Evolutionary conservation across 2,113 vertebrate species (phyloP), one percentile per base, ranked within the genome.

Genomic region (Melanocharis versteri): DNA sequence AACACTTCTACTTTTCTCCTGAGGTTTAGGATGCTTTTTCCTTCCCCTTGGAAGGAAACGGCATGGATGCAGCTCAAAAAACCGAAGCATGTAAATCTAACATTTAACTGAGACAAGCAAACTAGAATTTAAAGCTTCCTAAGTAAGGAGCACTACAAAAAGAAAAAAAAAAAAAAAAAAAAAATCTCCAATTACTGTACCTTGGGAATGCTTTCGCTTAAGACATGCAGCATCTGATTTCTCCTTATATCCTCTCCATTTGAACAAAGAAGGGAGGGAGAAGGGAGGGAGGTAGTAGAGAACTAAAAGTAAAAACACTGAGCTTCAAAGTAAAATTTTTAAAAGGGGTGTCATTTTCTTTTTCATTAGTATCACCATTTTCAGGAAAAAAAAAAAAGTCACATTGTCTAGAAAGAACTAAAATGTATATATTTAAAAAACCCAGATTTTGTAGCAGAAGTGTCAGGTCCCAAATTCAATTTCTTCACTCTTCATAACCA

Each of bases 251-350:
- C 99, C 99, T 98, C 99, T 99, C 99, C 99, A 99, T 99, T 99
- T 99, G 99, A 99, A 99, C 98, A 99, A 98, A 99, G 99, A 99
- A 95, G 98, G 99, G 98, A 99, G 98, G 99, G 99, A 99, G 99
- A 99, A 99, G 97, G 99, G 98, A 98, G 99, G 98, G 97, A 99
- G 98, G 97, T 99, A 98, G 99, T 99, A 98, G 98, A 98, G 98
- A 99, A 99, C 99, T 99, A 99, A 99, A 99, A 99, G 98, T 98
- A 99, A 98, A 99, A 99, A 99, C 96, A 99, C 98, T 98, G 97
- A 99, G 98, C 98, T 98, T 98, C 97, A 98, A 98, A 97, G 96
- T 97, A 97, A 96, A 96, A 97, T 97, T 97, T 97, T 98, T 94
- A 96, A 96, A 96, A 94, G 96, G 96, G 87, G 90, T 84, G 89